A percentile compares a stretch with the other conserved stretches of the same genome.
Evolutionary conservation across 2,797 vertebrate genomes (phyloP).

Genomic region (Diplodus sargus): DNA sequence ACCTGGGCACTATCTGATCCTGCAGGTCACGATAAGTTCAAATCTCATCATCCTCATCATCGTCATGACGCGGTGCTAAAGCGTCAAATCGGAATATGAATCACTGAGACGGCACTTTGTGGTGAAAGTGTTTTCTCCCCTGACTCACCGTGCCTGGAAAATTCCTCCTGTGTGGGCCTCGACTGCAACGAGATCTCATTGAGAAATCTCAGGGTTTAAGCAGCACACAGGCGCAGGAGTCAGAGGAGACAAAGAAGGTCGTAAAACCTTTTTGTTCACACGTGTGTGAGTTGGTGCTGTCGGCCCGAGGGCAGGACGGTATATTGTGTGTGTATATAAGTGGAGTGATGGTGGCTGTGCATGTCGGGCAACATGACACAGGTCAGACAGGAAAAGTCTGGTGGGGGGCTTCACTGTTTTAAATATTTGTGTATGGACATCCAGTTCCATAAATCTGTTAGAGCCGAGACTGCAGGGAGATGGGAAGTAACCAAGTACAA

Average conservation of each 20-base stretch:
- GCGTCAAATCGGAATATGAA: background rate
- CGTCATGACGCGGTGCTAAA: no score
- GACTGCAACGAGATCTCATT: background rate
- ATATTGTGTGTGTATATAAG: conserved; percentile 1
- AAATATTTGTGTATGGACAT: background rate
- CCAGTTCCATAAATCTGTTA: background rate
- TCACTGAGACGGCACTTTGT: background rate
- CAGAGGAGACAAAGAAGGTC: background rate
- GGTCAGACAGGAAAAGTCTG: conserved; percentile 43
- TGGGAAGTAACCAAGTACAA: no score
- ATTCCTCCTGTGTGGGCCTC: no score
- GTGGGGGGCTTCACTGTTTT: background rate
- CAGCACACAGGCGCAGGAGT: background rate
- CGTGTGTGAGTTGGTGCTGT: background rate
- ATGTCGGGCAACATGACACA: conserved; percentile 26
- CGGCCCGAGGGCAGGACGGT: background rate
- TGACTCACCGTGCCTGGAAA: background rate
- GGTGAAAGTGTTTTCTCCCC: background rate
- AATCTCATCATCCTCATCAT: background rate
- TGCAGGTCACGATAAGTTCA: background rate
- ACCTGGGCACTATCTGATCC: background rate
- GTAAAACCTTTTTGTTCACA: background rate
- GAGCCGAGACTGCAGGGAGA: background rate
- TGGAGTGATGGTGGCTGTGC: background rate
- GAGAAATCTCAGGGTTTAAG: background rate